phyloP scores from a whole-genome alignment of 2,888 invertebrate species.

The Drosophila kanekoi region DNA sequence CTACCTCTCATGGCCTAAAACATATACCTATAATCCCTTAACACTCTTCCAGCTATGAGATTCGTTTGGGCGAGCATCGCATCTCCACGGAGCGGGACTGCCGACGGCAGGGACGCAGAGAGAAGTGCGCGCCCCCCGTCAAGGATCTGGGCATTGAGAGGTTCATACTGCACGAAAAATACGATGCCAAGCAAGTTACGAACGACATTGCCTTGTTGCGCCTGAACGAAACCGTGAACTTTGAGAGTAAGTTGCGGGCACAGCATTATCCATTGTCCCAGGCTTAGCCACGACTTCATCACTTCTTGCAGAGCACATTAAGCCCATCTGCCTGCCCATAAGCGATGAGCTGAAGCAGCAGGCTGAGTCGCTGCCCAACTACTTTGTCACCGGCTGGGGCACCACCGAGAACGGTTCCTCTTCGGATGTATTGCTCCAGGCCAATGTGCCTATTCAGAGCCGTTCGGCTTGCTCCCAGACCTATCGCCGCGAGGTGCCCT shows the following conservation, averaged over 20 bases:
- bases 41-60: conserved; percentile 45
- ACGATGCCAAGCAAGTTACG: conserved; percentile 43
- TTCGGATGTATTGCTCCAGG: conserved; percentile 74
- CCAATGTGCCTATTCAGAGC: conserved; percentile 61
- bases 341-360: conserved; percentile 58
- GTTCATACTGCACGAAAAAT: conserved; percentile 62
- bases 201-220: conserved; percentile 78
- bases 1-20: fast-evolving
- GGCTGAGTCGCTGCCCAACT: conserved; percentile 49
- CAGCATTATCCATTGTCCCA: fast-evolving
- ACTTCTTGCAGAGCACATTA: conserved; percentile 61
- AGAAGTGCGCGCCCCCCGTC: conserved; percentile 72
- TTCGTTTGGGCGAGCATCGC: conserved; percentile 77
- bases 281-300: background rate
- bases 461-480: conserved; percentile 53
- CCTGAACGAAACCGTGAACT: conserved; percentile 57
- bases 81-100: conserved; percentile 73
- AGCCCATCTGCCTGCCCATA: conserved; percentile 75
- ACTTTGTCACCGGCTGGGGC: conserved; percentile 78
- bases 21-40: background rate
- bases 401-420: conserved; percentile 74
- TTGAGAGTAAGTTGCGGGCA: conserved; percentile 58
- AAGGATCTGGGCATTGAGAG: conserved; percentile 72
- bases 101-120: conserved; percentile 57
- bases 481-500: conserved; percentile 50